Percentiles rank a stretch among this genome's conserved stretches.
phyloP scores from a whole-genome alignment of 2,113 vertebrate genomes.

The Tylochromis polylepis region DNA sequence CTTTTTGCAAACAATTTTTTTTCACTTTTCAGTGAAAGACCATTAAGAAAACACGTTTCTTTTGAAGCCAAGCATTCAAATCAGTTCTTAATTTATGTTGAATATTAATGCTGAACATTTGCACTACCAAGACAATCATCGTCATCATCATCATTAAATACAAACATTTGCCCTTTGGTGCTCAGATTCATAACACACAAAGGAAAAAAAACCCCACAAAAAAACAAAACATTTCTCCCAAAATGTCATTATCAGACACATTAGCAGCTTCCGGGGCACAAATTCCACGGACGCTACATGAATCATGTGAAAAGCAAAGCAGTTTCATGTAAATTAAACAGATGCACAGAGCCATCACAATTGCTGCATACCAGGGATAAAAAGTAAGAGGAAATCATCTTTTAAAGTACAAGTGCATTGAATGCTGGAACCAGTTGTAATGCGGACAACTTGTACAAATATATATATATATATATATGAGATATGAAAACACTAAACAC shows the following conservation, averaged over 20 bases:
- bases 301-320: conserved; percentile 45
- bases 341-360: background rate
- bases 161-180: background rate
- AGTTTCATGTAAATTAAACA: conserved; percentile 17
- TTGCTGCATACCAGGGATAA: background rate
- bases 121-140: background rate
- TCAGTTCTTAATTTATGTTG: background rate
- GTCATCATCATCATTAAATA: background rate
- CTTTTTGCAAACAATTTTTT: background rate
- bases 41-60: background rate
- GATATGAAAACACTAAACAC: too few species aligned
- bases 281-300: conserved; percentile 33
- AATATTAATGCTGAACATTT: background rate
- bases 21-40: background rate
- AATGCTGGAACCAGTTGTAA: background rate
- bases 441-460: background rate
- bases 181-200: conserved; percentile 1
- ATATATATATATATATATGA: background rate
- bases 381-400: background rate
- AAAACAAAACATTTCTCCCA: background rate
- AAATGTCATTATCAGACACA: conserved; percentile 45
- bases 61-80: background rate
- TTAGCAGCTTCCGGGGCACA: conserved; percentile 26
- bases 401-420: background rate
- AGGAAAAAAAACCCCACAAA: background rate